Evolutionary conservation across 2,888 invertebrate species (phyloP).

Genomic region (Psylliodes chrysocephalus): DNA sequence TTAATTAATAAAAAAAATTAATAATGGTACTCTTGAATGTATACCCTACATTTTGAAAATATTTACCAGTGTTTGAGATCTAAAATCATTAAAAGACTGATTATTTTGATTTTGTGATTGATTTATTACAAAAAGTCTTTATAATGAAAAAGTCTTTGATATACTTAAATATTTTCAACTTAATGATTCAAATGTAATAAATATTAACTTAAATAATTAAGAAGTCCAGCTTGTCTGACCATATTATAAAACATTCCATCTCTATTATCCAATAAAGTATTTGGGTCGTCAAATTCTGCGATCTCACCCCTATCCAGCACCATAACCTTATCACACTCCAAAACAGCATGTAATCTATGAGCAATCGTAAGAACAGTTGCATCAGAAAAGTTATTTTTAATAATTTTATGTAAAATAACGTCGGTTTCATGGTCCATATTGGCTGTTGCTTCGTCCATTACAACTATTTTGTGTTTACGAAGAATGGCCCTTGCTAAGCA

Average conservation of each 20-base stretch:
- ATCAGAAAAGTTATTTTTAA: constrained; percentile 75
- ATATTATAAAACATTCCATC: constrained; percentile 72
- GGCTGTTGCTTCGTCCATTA: constrained; percentile 80
- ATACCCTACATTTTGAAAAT: too few relatives aligned
- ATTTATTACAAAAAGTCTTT: too few relatives aligned
- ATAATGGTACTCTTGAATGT: too few relatives aligned
- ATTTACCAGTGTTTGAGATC: too few relatives aligned
- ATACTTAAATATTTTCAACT: too few relatives aligned
- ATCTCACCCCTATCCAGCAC: constrained; percentile 82
- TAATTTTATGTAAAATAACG: constrained; percentile 78
- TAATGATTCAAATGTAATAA: too few relatives aligned
- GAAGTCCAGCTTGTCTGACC: constrained; percentile 67
- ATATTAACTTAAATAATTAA: neutral
- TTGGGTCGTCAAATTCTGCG: constrained; percentile 82
- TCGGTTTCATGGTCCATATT: constrained; percentile 85
- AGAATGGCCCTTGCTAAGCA: constrained; percentile 74
- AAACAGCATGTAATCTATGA: constrained; percentile 84
- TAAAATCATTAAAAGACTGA: too few relatives aligned
- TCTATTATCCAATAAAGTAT: constrained; percentile 70
- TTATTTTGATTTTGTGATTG: too few relatives aligned
- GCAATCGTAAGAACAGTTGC: constrained; percentile 88
- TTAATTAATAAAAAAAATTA: too few relatives aligned
- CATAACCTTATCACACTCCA: constrained; percentile 84
- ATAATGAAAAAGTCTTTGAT: too few relatives aligned
- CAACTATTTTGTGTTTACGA: constrained; percentile 61